Conservation (phyloP, 2,888 invertebrate genomes). For the Apocheima hispidaria region DNA sequence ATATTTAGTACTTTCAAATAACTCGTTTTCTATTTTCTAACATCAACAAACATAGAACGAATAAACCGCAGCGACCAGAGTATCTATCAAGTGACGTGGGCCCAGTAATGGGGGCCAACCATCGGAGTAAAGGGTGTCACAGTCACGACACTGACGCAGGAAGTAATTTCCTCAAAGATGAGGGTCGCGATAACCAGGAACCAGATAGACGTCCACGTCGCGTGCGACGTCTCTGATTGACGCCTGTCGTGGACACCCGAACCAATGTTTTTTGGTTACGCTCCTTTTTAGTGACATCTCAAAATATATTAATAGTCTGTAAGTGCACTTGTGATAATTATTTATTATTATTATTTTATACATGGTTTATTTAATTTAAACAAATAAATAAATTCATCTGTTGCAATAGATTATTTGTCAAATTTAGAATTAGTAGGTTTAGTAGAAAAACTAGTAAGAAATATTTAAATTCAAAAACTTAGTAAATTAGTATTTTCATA, state of each 20-base stretch:
- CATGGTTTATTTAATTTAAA: neutral
- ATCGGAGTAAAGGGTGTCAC: conserved; percentile 62
- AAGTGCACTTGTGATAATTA: no score
- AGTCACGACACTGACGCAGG: conserved; percentile 64
- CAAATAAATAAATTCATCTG: no score
- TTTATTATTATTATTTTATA: no score
- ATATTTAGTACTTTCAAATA: conserved; percentile 3
- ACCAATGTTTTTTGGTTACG: conserved; percentile 29
- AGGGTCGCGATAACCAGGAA: conserved; percentile 76
- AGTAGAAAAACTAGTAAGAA: no score
- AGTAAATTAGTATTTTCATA: no score
- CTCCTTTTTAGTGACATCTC: conserved; percentile 13
- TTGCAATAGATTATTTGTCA: no score
- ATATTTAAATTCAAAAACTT: no score
- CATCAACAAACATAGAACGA: conserved; percentile 35
- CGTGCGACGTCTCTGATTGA: conserved; percentile 64
- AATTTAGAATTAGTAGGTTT: no score
- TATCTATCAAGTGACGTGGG: conserved; percentile 50
- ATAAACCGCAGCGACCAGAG: conserved; percentile 44
- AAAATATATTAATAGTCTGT: conserved; percentile 8
- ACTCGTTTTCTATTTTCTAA: neutral
- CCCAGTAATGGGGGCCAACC: conserved; percentile 55
- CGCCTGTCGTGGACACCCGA: conserved; percentile 58
- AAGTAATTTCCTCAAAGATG: conserved; percentile 76
- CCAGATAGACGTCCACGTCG: conserved; percentile 69